A percentile compares a stretch with the other conserved stretches of the same genome.
These are phyloP conservation scores for Apodemus sylvaticus DNA, from an alignment of 2,113 vertebrate genomes.

Conservation along the genomic window DNA sequence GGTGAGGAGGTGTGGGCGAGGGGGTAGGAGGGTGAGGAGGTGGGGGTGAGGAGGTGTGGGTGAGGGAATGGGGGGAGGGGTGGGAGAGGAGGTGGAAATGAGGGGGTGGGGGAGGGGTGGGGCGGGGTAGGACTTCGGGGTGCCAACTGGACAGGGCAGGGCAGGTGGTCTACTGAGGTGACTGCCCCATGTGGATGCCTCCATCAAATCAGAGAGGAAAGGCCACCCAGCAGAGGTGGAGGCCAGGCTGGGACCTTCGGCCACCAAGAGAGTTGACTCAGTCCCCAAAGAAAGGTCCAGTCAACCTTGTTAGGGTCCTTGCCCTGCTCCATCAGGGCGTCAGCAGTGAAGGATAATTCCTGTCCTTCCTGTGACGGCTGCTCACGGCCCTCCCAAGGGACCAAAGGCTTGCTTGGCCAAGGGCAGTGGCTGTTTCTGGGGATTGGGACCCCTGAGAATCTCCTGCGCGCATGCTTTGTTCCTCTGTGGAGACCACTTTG, in stretches of 20 bases:
- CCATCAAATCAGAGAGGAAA: accelerated
- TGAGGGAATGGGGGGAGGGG: too few relatives aligned
- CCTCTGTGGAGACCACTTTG: not conserved
- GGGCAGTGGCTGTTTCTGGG: not conserved
- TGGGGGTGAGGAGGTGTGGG: too few relatives aligned
- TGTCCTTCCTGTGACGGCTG: not conserved
- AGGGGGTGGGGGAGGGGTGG: not conserved
- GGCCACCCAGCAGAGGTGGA: not conserved
- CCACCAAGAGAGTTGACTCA: accelerated
- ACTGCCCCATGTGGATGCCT: not conserved
- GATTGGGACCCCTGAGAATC: not conserved
- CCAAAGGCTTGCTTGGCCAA: not conserved
- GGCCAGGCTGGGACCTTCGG: not conserved
- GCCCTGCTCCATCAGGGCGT: not conserved
- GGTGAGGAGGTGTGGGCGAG: too few relatives aligned
- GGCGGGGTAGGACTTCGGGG: not conserved
- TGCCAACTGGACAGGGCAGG: accelerated
- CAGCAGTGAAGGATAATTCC: not conserved
- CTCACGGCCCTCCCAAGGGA: accelerated
- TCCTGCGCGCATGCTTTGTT: not conserved
- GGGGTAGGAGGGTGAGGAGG: too few relatives aligned
- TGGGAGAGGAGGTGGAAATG: too few relatives aligned
- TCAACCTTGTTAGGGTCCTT: not conserved
- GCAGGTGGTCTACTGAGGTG: not conserved
- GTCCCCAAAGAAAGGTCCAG: not conserved